Percentiles rank a stretch among this genome's conserved stretches.
phyloP scores from a whole-genome alignment of 2,113 vertebrate species.

The Procavia capensis region DNA sequence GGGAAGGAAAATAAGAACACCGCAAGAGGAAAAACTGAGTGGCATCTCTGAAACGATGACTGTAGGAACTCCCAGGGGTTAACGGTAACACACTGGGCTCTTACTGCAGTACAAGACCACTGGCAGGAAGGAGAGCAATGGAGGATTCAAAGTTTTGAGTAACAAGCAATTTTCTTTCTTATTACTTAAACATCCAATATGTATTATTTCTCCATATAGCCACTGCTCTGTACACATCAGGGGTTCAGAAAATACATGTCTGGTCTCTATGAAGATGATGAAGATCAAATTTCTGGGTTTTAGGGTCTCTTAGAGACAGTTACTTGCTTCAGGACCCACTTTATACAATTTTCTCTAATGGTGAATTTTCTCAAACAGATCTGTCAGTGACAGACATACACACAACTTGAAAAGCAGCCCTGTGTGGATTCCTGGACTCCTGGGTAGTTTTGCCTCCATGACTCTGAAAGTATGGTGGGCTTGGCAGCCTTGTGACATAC shows the following conservation, averaged over 20 bases:
- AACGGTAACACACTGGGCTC: neutral
- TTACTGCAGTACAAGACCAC: neutral
- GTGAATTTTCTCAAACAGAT: neutral
- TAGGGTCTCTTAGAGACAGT: neutral
- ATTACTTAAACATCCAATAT: neutral
- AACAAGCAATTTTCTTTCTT: neutral
- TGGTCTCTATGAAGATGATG: neutral
- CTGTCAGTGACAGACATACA: neutral
- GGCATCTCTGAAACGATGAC: neutral
- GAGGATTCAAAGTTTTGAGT: neutral
- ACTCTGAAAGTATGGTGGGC: accelerated
- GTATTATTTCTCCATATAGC: neutral
- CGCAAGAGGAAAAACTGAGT: too few species aligned
- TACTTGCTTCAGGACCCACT: neutral
- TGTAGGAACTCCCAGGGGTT: neutral
- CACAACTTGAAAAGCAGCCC: neutral
- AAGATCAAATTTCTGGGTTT: neutral
- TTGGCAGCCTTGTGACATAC: constrained; percentile 81
- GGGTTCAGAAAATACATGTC: neutral
- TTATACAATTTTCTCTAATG: neutral
- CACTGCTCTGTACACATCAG: neutral
- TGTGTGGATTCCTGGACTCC: neutral
- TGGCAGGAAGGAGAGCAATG: accelerated
- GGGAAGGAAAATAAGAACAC: neutral
- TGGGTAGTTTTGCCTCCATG: neutral